Base-by-base conservation (phyloP, 2,888 invertebrate genomes). In the Pogonocherus hispidulus region DNA sequence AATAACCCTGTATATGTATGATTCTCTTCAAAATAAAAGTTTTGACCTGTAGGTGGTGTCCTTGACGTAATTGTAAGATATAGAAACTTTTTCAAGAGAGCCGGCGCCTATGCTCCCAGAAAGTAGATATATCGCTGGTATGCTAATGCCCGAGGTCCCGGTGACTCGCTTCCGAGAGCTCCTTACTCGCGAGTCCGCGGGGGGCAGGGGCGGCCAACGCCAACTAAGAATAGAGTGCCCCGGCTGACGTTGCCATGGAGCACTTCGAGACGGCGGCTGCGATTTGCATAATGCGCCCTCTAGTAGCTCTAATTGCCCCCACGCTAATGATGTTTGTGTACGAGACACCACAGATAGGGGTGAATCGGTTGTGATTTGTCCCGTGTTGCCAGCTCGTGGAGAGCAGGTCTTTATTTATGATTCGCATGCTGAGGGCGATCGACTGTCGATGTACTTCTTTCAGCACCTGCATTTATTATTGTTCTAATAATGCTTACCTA, bases 241-340 rank as follows among this genome's bases (percentile, higher is more conserved):
- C 46, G 57, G 62, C 20, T 56, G 69, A 44, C 73, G 78, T 76
- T 78, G 77, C 78, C 75, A 75, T 76, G 78, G 74, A 76, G 73
- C 74, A 76, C 74, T 72, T 75, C 73, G 63, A 72, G 74, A 76
- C 73, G 74, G 76, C n/a, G n/a, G n/a, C n/a, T n/a, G n/a, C 73
- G 76, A 80, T 79, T 76, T 78, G 79, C 79, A 79, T 79, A 80
- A 79, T 78, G 79, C 76, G 72, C 72, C 64, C 67, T 65, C 67
- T 73, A 73, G 71, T 64, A 44, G 52, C 57, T 73, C 78, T 81
- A 80, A 81, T 80, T 79, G 79, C 79, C 74, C 79, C 73, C 69
- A 69, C 77, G 74, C 78, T 80, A 81, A 81, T 80, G 80, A 81
- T 79, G 79, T 80, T 79, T 81, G 80, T 80, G 79, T 80, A 77